Evolutionary conservation across 2,797 vertebrate species (phyloP), one percentile per base, ranked within the genome.

Genomic region (Crenuchus spilurus): DNA sequence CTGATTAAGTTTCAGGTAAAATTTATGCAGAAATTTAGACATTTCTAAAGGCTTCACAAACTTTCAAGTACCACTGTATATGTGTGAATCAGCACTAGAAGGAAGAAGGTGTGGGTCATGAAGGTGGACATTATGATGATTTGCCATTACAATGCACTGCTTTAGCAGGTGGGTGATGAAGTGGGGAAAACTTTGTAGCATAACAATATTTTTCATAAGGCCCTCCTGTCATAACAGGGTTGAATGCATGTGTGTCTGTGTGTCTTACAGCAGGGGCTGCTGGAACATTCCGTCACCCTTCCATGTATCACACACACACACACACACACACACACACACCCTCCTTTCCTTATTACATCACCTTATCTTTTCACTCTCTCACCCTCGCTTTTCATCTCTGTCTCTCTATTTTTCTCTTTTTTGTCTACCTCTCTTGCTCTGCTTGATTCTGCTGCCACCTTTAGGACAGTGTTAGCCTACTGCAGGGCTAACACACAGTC

Each of bases 231-330:
- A 49, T 20, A 71, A 63, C 31, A 16, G 24, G 14, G 24, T 33
- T 41, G 35, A 7, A 37, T 41, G 44, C 9, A 37, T 13, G 35
- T 44, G 26, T 6, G 10, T 51, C 35, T 54, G 58, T 54, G 39
- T 68, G 64, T 83, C 81, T 86, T 84, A 74, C 86, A 49, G 30
- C 52, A 61, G 4, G 84, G 60, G 67, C 72, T 68, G 81, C 80
- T 67, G 81, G 83, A 83, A 79, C 85, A 84, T 85, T 83, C 80
- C 82, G 84, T 87, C 86, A 85, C 85, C 83, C 86, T 48, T 64
- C 80, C 61, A 83, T 81, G 80, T 84, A 83, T 83, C 80, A 82
- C 82, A 73, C 54, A 69, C 78, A 76, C 79, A 65, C 55, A 30
- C 41, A n/a, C n/a, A n/a, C 80, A 82, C 82, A 73, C 54, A 69